Evolutionary conservation across 2,113 vertebrate genomes (phyloP), one percentile per base, ranked within the genome.

Genomic region (Passer montanus): DNA sequence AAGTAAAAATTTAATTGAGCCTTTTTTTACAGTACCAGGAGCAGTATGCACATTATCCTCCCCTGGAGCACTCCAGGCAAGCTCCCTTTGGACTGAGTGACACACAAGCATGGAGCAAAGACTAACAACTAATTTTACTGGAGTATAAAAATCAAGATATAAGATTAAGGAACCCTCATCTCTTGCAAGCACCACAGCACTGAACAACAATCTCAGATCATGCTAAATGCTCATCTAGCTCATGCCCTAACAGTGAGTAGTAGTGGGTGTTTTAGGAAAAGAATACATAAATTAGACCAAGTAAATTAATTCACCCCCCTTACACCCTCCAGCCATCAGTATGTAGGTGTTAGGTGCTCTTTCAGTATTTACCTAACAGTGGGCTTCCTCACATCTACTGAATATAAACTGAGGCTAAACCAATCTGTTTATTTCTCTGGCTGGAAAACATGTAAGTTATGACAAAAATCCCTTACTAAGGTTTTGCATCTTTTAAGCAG

Each of bases 361-460:
- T 62, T 88, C 75, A 91, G 6, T 76, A 83, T 63, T 89, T 84
- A 91, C 66, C 77, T 16, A 83, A 79, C 73, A 88, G 8, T 6
- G 1, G 46, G 58, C 46, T 77, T 83, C 72, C 59, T 93, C 58
- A 76, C 49, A 55, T 69, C 52, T 55, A 66, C 49, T 64, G 21
- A 69, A 79, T 73, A 56, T 39, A 88, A 95, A 88, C 59, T 83
- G 43, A 73, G 58, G 89, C 24, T 87, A 89, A 92, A 87, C 35
- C 41, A 80, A 81, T 67, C 33, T 50, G 68, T 70, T 95, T 88
- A 58, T 75, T 88, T 93, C 56, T 55, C 52, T 74, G 46, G 22
- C 27, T 20, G 11, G 39, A 90, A 90, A 90, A 67, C 50, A 52
- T 0, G 0, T 13, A 69, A 63, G 49, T 28, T 59, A 73, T 10